Evolutionary conservation across 2,888 invertebrate species (phyloP).

Genomic region (Microplitis deprimator): DNA sequence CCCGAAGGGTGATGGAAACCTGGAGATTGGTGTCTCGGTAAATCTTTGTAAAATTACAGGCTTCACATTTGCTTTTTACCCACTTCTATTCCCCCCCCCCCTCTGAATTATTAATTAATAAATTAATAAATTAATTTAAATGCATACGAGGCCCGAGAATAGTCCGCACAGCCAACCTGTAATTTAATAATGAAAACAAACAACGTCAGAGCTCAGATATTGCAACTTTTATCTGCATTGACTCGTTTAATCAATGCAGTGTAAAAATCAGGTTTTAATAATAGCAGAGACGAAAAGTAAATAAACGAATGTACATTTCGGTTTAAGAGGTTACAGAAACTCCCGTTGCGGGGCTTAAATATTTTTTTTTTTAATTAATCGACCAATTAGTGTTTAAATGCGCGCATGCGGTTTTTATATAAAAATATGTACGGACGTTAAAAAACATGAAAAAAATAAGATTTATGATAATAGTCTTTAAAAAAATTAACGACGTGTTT

Average conservation of each 20-base stretch:
- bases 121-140: background rate
- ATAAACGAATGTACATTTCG: background rate
- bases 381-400: no score
- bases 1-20: constrained; percentile 52
- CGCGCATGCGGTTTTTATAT: background rate
- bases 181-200: background rate
- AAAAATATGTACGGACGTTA: background rate
- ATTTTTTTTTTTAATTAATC: no score
- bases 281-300: background rate
- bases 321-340: no score
- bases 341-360: no score
- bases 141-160: background rate
- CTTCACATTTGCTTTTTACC: background rate
- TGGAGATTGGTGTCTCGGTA: constrained; percentile 48
- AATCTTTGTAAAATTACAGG: constrained; percentile 35
- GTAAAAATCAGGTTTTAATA: background rate
- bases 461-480: background rate
- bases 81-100: background rate
- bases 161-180: background rate
- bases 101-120: background rate
- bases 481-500: background rate
- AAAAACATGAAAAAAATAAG: background rate
- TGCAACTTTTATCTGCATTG: background rate
- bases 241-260: background rate
- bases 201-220: background rate